phyloP scores from a whole-genome alignment of 92 coral and sea anemone genomes.

The Epizoanthus ramosus region DNA sequence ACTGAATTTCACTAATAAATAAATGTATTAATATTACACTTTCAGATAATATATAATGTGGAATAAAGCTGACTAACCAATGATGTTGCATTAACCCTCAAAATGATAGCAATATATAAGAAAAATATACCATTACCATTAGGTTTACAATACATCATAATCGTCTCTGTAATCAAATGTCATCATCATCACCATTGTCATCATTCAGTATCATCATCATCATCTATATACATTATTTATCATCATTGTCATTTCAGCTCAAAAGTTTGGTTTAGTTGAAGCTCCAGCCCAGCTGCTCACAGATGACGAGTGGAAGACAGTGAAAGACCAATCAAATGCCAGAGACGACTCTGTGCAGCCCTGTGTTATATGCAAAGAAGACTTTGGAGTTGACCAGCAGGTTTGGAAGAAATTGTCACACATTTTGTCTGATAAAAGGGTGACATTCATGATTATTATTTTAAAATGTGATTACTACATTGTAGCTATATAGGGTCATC shows the following conservation, averaged over 20 bases:
- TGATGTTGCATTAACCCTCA: too few relatives aligned
- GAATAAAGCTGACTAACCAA: too few relatives aligned
- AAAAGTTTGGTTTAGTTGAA: conserved; percentile 91
- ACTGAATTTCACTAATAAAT: too few relatives aligned
- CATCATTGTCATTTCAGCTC: conserved; percentile 63
- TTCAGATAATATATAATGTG: too few relatives aligned
- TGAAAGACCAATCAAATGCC: conserved; percentile 89
- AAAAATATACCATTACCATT: too few relatives aligned
- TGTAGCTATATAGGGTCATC: too few relatives aligned
- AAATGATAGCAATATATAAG: too few relatives aligned
- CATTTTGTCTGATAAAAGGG: neutral
- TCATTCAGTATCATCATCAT: too few relatives aligned
- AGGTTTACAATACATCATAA: too few relatives aligned
- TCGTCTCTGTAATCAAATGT: neutral
- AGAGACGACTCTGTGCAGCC: conserved; percentile 89
- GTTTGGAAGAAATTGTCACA: conserved; percentile 36
- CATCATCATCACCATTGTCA: neutral
- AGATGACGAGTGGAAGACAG: conserved; percentile 87
- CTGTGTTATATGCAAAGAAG: conserved; percentile 99
- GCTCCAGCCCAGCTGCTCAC: conserved; percentile 82
- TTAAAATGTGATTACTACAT: too few relatives aligned
- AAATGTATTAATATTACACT: too few relatives aligned
- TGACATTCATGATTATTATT: neutral
- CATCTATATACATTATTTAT: neutral
- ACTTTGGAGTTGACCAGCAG: conserved; percentile 95